These are phyloP conservation scores for Champsocephalus gunnari DNA, from an alignment of 2,797 vertebrate species.

Conservation along the genomic window DNA sequence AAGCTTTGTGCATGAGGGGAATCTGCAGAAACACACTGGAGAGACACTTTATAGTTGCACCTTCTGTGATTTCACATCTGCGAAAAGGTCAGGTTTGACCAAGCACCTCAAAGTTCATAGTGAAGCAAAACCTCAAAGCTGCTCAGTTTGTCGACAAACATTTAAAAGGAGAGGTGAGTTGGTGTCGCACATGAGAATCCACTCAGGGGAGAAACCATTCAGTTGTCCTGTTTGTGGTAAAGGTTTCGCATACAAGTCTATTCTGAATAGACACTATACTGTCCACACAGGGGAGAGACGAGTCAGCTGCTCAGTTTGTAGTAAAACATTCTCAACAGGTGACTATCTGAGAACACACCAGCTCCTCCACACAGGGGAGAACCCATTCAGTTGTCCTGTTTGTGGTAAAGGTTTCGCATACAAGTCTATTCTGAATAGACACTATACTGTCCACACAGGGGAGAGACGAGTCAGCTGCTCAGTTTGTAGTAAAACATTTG, in stretches of 20 bases:
- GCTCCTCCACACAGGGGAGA: neutral
- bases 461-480: too few species aligned
- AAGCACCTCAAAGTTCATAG: neutral
- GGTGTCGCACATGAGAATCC: neutral
- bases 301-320: neutral
- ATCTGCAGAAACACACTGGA: too few species aligned
- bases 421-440: too few species aligned
- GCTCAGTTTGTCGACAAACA: neutral
- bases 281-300: slow-evolving; percentile 9
- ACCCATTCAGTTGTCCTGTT: neutral
- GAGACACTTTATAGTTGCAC: neutral
- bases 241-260: too few species aligned
- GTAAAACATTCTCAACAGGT: neutral
- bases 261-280: neutral
- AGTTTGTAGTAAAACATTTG: too few species aligned
- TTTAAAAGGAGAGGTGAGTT: neutral
- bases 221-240: too few species aligned
- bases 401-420: neutral
- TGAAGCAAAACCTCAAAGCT: neutral
- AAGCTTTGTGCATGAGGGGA: neutral
- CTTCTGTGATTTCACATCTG: neutral
- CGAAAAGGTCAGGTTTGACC: neutral
- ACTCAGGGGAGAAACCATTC: neutral
- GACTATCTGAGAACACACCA: neutral
- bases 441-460: too few species aligned